Base-by-base conservation (phyloP, 64 coral and sea anemone genomes). In the Anthopleura sola region DNA sequence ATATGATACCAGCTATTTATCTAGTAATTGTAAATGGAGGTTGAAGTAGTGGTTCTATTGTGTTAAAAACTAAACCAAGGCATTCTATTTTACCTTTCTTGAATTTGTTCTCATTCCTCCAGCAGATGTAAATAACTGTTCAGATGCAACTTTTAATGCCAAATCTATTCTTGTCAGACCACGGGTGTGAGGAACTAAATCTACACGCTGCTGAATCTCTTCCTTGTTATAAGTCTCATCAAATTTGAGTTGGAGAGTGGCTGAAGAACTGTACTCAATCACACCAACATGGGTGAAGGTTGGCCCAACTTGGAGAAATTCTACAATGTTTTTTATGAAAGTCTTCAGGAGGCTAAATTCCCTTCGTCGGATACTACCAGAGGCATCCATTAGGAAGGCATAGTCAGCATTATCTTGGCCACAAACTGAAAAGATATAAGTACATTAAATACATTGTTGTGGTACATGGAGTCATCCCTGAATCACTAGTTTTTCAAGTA, bases 321-420 rank as follows among this genome's bases (percentile, higher is more conserved):
- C 94, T 26, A 97, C 75, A 23, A 87, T 86, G 44, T 86, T 76
- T 13, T 90, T 97, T 31, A 97, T 21, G 85, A 92, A 97, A 21
- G 54, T 19, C 50, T 97, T 86, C 19, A 97, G 38, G 0, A 68
- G 49, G 0, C 7, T 1, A 75, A 84, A 92, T 53, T 92, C 84
- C 0, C 17, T 9, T 0, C 71, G 51, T 31, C 86, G 83, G 44
- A 97, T 97, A 38, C 94, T 97, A 5, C 94, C 90, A 57, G 94
- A 97, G 1, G 84, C 78, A 71, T 97, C 94, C 86, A 97, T 62
- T 8, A 92, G 54, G 69, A 97, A 92, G 23, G 94, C 87, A 84
- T 97, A 97, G 26, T 97, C 94, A 47, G 94, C 90, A 71, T 60
- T 82, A 19, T 90, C 83, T 87, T 97, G 94, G 18, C 94, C 94